A percentile compares a stretch with the other conserved stretches of the same genome.
These are phyloP conservation scores for Megalonaias nervosa DNA, from an alignment of 1,140 invertebrate species.

Conservation along the genomic window DNA sequence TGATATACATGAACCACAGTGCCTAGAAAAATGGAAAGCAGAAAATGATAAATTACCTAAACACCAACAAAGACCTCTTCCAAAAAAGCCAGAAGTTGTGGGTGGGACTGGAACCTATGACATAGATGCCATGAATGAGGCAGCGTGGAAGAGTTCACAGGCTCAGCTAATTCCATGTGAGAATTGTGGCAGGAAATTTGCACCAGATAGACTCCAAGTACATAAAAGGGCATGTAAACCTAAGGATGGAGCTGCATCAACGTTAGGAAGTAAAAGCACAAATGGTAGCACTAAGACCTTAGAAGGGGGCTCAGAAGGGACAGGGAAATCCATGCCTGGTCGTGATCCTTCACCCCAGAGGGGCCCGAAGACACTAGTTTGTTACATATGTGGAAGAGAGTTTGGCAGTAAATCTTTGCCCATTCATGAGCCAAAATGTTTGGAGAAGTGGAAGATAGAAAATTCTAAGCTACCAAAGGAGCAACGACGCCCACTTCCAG, in stretches of 20 bases:
- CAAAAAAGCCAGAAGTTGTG: slow-evolving; percentile 74
- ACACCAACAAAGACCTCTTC: slow-evolving; percentile 75
- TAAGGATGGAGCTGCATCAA: slow-evolving; percentile 39
- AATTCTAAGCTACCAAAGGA: slow-evolving; percentile 78
- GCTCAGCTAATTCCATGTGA: slow-evolving; percentile 76
- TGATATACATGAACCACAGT: slow-evolving; percentile 83
- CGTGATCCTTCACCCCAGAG: slow-evolving; percentile 3
- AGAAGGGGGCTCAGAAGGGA: slow-evolving; percentile 2
- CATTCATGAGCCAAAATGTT: slow-evolving; percentile 85
- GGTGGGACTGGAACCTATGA: slow-evolving; percentile 46
- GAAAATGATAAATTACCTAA: slow-evolving; percentile 80
- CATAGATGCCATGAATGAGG: slow-evolving; percentile 63
- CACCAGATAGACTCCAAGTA: slow-evolving; percentile 78
- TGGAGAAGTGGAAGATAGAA: slow-evolving; percentile 82
- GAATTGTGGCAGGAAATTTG: slow-evolving; percentile 81
- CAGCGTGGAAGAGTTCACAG: slow-evolving; percentile 71
- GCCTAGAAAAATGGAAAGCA: slow-evolving; percentile 81
- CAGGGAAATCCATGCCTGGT: slow-evolving; percentile 7
- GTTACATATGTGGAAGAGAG: slow-evolving; percentile 72
- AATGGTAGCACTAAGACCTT: neutral
- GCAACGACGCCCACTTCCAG: slow-evolving; percentile 76
- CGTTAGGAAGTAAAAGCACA: neutral
- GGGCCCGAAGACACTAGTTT: slow-evolving; percentile 57
- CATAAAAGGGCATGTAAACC: slow-evolving; percentile 78
- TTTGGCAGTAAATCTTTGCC: slow-evolving; percentile 76